These are phyloP conservation scores for Tamias sibiricus DNA, from an alignment of 2,113 vertebrate species.

Conservation along the genomic window DNA sequence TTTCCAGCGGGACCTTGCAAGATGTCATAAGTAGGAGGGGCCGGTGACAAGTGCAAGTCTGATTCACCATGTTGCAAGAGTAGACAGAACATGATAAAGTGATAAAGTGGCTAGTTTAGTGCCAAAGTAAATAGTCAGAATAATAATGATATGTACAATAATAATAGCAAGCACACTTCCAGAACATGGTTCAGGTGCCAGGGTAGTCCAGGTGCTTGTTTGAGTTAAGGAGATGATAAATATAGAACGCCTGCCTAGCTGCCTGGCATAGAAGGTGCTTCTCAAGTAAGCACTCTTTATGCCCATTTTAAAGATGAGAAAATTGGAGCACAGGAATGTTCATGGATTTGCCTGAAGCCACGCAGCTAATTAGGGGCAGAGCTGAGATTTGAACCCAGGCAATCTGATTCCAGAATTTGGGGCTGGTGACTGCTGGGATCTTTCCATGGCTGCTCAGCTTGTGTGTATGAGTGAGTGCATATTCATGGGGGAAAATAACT, in stretches of 20 bases:
- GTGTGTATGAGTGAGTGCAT: neutral
- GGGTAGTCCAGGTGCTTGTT: neutral
- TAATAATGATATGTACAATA: neutral
- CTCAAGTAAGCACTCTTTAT: neutral
- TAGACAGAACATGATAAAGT: neutral
- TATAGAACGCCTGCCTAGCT: neutral
- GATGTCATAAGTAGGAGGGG: conserved; percentile 66
- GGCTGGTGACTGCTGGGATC: neutral
- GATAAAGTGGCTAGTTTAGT: neutral
- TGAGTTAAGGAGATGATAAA: neutral
- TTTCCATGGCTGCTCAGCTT: neutral
- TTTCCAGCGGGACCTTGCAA: conserved; percentile 61
- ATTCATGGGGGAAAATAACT: neutral
- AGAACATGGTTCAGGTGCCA: neutral
- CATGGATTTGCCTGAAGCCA: neutral
- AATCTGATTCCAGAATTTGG: neutral
- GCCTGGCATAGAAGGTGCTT: neutral
- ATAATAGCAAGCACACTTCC: neutral
- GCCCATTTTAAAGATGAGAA: conserved; percentile 6
- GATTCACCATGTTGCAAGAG: conserved; percentile 46
- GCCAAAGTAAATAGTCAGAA: neutral
- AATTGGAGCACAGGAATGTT: neutral
- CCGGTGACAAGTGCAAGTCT: conserved; percentile 33
- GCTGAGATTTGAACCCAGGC: neutral
- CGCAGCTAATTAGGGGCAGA: neutral